Evolutionary conservation across 2,888 invertebrate species (phyloP).

Genomic region (Panzeria rudis): DNA sequence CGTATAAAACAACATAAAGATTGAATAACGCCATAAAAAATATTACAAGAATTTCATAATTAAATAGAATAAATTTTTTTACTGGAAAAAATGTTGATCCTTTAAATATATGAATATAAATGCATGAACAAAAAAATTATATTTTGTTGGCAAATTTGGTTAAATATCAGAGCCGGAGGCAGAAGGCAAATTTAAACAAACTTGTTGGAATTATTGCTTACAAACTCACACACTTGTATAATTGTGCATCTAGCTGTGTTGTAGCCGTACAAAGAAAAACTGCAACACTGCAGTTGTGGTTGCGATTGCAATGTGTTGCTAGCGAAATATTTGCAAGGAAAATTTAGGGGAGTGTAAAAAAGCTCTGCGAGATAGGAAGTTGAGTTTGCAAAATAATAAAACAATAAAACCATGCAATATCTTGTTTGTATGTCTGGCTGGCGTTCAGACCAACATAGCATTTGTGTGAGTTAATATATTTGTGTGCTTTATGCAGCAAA

Average conservation of each 20-base stretch:
- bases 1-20: background rate
- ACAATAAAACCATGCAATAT: constrained; percentile 65
- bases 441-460: background rate
- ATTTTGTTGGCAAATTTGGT: constrained; percentile 34
- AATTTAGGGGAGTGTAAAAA: background rate
- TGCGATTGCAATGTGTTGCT: constrained; percentile 45
- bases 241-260: background rate
- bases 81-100: constrained; percentile 14
- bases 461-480: constrained; percentile 2
- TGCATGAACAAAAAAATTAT: background rate
- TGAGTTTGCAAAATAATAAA: constrained; percentile 39
- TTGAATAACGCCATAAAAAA: constrained; percentile 11
- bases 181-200: constrained; percentile 19
- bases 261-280: constrained; percentile 38
- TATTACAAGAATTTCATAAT: constrained; percentile 53
- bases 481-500: constrained; percentile 56
- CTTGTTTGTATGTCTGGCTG: constrained; percentile 43
- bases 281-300: constrained; percentile 57
- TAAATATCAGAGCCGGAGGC: constrained; percentile 17
- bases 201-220: constrained; percentile 23
- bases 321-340: constrained; percentile 17
- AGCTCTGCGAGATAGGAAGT: background rate
- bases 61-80: constrained; percentile 36
- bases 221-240: background rate
- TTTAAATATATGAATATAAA: constrained; percentile 23